Base-by-base conservation (phyloP, 92 coral and sea anemone genomes). In the Scolanthus callimorphus region DNA sequence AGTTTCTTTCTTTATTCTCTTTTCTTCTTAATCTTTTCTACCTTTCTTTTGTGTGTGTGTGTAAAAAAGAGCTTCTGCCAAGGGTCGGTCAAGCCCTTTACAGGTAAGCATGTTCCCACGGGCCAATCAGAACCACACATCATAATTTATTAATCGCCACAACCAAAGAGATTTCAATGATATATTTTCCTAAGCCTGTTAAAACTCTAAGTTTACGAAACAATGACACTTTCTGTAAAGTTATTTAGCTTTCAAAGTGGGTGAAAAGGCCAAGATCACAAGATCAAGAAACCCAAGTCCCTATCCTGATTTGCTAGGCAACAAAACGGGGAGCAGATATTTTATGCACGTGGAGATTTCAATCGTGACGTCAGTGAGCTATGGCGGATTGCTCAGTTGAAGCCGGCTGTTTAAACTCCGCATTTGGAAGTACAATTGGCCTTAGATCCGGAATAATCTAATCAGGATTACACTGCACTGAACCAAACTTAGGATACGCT, bases 281-380 rank as follows among this genome's bases (percentile, higher is more conserved):
- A 34, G 15, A 34, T 15, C 43, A 34, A 34, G 43, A 34, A 34
- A 34, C 6, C 15, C 43, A 6, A 6, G 15, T 34, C 15, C 15
- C 8, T 34, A 34, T 15, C 41, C 15, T 46, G 23, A 46, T 44
- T 57, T 68, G 64, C 75, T 57, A 55, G 31, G 75, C 75, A 55
- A 68, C 75, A 3, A 15, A 43, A 15, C 0, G 9, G 26, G 31
- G 75, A 45, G 9, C 21, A 68, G 30, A 29, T 37, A 68, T 68
- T 53, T 39, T 23, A 3, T 13, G 48, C 75, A 57, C 75, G 75
- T 58, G 57, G 20, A 11, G 17, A 31, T 34, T 34, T 6, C 8
- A 13, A 43, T 29, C 48, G 75, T 68, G 75, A 68, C 75, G 75
- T 55, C 64, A 67, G 27, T 46, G 4, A 11, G 4, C 4, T 46